Base-by-base conservation (phyloP, 2,797 vertebrate genomes). In the Rhyacichthys aspro region DNA sequence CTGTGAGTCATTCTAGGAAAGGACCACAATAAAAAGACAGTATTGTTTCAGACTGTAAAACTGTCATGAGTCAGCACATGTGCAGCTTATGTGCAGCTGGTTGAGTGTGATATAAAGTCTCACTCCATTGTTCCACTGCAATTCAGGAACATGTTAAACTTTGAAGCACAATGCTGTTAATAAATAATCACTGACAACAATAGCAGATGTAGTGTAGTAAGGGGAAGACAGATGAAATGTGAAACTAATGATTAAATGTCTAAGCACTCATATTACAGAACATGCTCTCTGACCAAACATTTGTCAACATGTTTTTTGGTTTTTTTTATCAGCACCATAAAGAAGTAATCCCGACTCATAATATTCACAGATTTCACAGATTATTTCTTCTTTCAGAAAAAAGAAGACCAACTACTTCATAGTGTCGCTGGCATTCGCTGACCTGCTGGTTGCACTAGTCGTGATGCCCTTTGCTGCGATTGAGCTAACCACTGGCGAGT, bases 341-440 rank as follows among this genome's bases (percentile, higher is more conserved):
- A 2, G 5, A 5, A 23, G 19, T 23, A 23, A 23, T 2, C 19
- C 19, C 5, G 19, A 2, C 19, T 23, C 2, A 23, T 23, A 23
- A 5, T 23, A 23, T 23, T 41, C 38, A 41, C 2, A 14, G 11
- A 41, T n/a, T 41, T 41, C 11, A 41, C 38, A 41, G 38, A 41
- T 41, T 41, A 19, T 12, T 34, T 12, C 43, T 9, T 37, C 10
- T 75, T 17, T 52, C 43, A 94, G 93, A 72, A 93, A 91, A 76
- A 94, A 93, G 81, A 94, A 94, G 77, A 94, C 93, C 10, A 94
- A 93, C 86, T 94, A 90, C 83, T 94, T 94, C 73, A 92, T 94
- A 2, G 91, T 94, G 57, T 94, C 93, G 0, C 74, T 94, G 86
- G 93, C 93, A 0, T 93, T 94, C 23, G 90, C 93, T 5, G 93